A percentile compares a stretch with the other conserved stretches of the same genome.
Conservation (phyloP, 2,113 vertebrate species). For the Hypocryptadius cinnamomeus region DNA sequence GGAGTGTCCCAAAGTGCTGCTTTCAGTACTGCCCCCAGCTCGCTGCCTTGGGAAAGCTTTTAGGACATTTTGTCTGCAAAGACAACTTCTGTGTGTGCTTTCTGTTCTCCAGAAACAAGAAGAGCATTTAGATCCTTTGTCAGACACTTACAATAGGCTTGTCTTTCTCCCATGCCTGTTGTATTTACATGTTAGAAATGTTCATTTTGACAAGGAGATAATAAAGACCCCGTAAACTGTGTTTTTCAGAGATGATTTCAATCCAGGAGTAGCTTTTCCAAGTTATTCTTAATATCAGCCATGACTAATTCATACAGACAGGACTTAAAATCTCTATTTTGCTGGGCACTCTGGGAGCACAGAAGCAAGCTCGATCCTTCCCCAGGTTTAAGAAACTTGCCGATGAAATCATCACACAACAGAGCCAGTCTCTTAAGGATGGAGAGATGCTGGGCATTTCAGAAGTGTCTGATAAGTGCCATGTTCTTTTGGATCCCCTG, state of each 20-base stretch:
- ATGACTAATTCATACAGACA: background rate
- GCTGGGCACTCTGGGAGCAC: background rate
- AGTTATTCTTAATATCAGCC: background rate
- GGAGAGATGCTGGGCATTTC: background rate
- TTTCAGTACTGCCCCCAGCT: background rate
- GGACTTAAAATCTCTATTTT: background rate
- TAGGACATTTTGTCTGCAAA: background rate
- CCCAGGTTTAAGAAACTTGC: background rate
- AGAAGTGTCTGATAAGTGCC: background rate
- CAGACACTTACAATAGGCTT: background rate
- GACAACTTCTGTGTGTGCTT: background rate
- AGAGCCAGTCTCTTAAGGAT: background rate
- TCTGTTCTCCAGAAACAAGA: background rate
- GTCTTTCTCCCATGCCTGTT: background rate
- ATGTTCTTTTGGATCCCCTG: background rate
- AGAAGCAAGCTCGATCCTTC: background rate
- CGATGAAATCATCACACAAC: background rate
- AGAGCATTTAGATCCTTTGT: background rate
- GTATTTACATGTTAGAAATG: background rate
- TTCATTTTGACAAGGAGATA: background rate
- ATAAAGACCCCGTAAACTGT: background rate
- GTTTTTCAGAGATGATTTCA: background rate
- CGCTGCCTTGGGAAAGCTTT: background rate
- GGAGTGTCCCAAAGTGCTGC: background rate
- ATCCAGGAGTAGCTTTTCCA: background rate